Percentiles rank a stretch among this genome's conserved stretches.
Conservation (phyloP, 1,140 invertebrate species). For the Nephotettix cincticeps region DNA sequence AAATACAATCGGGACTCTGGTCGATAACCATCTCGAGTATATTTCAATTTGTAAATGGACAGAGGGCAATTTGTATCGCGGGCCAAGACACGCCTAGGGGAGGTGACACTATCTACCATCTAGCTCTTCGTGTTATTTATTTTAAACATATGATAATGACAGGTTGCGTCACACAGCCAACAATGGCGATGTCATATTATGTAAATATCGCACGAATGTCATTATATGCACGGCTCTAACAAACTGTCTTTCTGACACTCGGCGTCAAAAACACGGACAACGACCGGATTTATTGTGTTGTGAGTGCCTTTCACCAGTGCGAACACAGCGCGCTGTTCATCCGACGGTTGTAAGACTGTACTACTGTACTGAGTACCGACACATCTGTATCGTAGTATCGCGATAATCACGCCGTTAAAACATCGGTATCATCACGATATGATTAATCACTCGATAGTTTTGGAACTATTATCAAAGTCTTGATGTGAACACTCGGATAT, state of each 20-base stretch:
- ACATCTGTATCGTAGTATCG: too few species aligned
- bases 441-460: too few species aligned
- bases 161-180: neutral
- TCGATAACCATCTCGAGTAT: neutral
- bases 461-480: too few species aligned
- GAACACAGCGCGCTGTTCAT: slow-evolving; percentile 1
- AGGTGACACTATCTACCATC: slow-evolving; percentile 14
- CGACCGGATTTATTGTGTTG: neutral
- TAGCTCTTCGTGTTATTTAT: neutral
- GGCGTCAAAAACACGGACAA: slow-evolving; percentile 3
- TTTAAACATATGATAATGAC: slow-evolving; percentile 22
- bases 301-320: neutral
- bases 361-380: too few species aligned
- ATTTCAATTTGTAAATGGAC: slow-evolving; percentile 23
- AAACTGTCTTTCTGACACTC: neutral
- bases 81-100: slow-evolving; percentile 8
- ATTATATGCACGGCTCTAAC: slow-evolving; percentile 8
- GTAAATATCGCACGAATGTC: slow-evolving; percentile 12
- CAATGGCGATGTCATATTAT: slow-evolving; percentile 20
- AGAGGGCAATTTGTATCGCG: slow-evolving; percentile 15
- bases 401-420: too few species aligned
- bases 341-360: too few species aligned
- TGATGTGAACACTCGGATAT: too few species aligned
- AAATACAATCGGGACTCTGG: neutral
- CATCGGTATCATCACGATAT: too few species aligned